Conservation (phyloP, 2,888 invertebrate genomes). For the Drosophila sordidula region DNA sequence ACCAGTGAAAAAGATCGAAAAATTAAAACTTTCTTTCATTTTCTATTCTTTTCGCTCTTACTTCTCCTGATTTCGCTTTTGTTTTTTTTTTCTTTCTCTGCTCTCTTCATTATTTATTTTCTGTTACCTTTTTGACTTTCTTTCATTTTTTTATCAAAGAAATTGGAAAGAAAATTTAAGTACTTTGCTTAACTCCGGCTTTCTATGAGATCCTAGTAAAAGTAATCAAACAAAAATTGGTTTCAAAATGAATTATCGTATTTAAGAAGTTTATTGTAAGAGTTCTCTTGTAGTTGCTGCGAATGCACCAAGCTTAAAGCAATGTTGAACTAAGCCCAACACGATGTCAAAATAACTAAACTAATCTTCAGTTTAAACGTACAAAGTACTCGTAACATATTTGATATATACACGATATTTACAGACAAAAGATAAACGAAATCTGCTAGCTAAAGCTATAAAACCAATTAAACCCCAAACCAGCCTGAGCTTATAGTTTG, state of each 20-base stretch:
- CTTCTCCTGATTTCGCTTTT: no score
- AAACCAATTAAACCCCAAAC: constrained; percentile 24
- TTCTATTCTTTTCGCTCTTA: no score
- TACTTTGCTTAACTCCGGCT: neutral
- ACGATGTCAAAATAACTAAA: constrained; percentile 24
- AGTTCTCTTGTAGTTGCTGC: neutral
- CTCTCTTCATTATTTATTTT: neutral
- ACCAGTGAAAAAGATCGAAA: no score
- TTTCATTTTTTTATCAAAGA: neutral
- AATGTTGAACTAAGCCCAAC: neutral
- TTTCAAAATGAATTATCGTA: no score
- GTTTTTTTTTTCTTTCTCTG: no score
- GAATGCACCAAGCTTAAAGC: constrained; percentile 10
- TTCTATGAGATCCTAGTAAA: neutral
- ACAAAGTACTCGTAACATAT: constrained; percentile 28
- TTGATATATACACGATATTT: constrained; percentile 37
- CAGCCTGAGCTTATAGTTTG: constrained; percentile 56
- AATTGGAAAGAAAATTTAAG: neutral
- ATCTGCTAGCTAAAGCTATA: constrained; percentile 61
- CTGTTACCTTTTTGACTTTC: no score
- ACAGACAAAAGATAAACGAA: constrained; percentile 18
- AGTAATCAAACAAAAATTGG: no score
- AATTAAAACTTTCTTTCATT: no score
- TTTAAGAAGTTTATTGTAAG: neutral
- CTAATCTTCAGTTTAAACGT: constrained; percentile 12